Base-by-base conservation (phyloP, 2,113 vertebrate genomes). In the Cisticola juncidis region DNA sequence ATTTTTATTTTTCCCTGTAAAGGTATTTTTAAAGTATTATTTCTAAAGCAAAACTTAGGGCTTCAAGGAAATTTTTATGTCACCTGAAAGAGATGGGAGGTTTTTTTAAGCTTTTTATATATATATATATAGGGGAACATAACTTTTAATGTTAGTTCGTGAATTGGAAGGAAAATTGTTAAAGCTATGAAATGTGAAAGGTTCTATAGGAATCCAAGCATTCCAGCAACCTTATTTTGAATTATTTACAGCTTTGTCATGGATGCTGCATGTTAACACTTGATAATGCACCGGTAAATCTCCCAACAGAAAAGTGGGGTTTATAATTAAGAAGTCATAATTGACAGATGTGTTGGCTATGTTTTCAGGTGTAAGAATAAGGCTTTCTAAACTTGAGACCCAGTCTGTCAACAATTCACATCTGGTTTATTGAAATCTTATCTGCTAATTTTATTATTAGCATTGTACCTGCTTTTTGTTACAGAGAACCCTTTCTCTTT, bases 401-500 rank as follows among this genome's bases (percentile, higher is more conserved):
- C 5, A 18, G 38, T 38, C 71, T 70, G 38, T 81, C 35, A 81
- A 25, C 50, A 26, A 69, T 33, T 80, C 35, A 29, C 38, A 50
- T 62, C 62, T 73, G 29, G 18, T 77, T 48, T 61, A 15, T 50
- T 65, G 66, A 78, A 53, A 10, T 65, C 24, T 68, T 77, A 40
- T 36, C 25, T 40, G 58, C 81, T 24, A 25, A 38, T 64, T 58
- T 72, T 78, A 47, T 36, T 24, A 44, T 70, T 64, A 36, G 42
- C 28, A 25, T 48, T 82, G 47, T 78, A 80, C 31, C 58, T 88
- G 15, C 20, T 38, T 88, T 91, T 78, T 92, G 69, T 94, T 92
- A 82, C 69, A 68, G 76, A 78, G 76, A 81, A 68, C 86, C 68
- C 76, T 83, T 82, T 80, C 74, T 95, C 58, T 93, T 96, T 96